Evolutionary conservation across 2,888 invertebrate genomes (phyloP), one percentile per base, ranked within the genome.

Genomic region (Temnothorax unifasciatus): DNA sequence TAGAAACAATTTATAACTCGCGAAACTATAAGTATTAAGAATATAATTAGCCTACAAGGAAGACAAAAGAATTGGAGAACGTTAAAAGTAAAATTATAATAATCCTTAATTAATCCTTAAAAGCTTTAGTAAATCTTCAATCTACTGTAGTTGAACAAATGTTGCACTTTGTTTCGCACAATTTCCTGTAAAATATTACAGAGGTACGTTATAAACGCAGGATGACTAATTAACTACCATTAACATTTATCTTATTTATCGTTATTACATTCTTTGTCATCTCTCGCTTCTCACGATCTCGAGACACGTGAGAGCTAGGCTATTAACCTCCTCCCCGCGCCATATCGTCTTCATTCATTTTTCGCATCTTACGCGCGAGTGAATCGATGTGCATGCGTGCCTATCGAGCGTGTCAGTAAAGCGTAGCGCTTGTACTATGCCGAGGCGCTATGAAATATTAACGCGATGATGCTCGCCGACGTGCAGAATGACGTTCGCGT

Each of bases 371-470:
- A 18, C 63, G 9, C 47, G 73, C 64, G 76, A 68, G 47, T n/a
- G 41, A 29, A 52, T 54, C 25, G 44, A 68, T 25, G 57, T 41
- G 64, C 52, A 34, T 21, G 15, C 68, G 21, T 68, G 57, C 8
- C 57, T 34, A 69, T 69, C 69, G 79, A 71, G 82, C 87, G 52
- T 59, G 64, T 77, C 66, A 34, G 54, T 69, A 88, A 87, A 68
- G 34, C 57, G 21, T 21, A 29, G 44, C 84, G 73, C 73, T 64
- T 25, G 25, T 18, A 77, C 86, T 83, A 86, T 74, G 25, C 57
- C n/a, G 3, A 54, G 41, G 15, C 54, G 59, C 25, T 52, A 57
- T 41, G 74, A 47, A 61, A 57, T 47, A 61, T 79, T 64, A 41
- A 52, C 21, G 21, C 76, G 79, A 85, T 69, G 82, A 84, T 63